phyloP scores from a whole-genome alignment of 2,888 invertebrate genomes.

The Eupithecia tripunctaria region DNA sequence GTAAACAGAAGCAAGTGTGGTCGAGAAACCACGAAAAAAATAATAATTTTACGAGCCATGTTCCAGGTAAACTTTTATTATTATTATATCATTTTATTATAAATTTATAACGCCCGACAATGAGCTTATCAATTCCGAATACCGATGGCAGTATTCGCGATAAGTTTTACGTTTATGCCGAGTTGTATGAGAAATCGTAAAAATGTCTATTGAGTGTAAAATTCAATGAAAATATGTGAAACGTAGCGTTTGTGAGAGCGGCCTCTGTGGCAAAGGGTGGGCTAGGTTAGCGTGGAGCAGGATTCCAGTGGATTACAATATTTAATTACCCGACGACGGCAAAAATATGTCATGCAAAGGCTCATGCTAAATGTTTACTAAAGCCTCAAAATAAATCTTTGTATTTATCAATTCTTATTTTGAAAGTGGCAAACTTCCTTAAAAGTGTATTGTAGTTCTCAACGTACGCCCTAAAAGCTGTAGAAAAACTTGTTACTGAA shows the following conservation, averaged over 20 bases:
- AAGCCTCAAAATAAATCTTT: background rate
- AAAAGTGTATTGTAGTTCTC: no score
- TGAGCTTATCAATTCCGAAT: conserved; percentile 34
- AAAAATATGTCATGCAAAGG: no score
- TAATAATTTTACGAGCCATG: conserved; percentile 20
- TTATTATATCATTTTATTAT: conserved; percentile 12
- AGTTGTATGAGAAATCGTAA: conserved; percentile 39
- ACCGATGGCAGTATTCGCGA: conserved; percentile 35
- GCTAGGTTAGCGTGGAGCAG: conserved; percentile 19
- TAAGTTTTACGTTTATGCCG: conserved; percentile 31
- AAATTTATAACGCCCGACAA: conserved; percentile 31
- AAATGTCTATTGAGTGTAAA: conserved; percentile 57
- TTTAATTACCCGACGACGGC: no score
- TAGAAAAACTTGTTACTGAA: no score
- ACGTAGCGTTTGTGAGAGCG: conserved; percentile 44
- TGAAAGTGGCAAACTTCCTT: background rate
- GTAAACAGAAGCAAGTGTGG: conserved; percentile 31
- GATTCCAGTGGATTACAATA: background rate
- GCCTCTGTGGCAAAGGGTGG: conserved; percentile 39
- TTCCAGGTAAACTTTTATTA: conserved; percentile 28
- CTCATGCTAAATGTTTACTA: background rate
- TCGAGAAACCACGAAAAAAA: conserved; percentile 29
- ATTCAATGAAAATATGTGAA: conserved; percentile 60
- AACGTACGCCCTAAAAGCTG: no score
- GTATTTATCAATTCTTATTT: background rate